Conservation (phyloP, 92 coral and sea anemone species). For the Porites divaricata region DNA sequence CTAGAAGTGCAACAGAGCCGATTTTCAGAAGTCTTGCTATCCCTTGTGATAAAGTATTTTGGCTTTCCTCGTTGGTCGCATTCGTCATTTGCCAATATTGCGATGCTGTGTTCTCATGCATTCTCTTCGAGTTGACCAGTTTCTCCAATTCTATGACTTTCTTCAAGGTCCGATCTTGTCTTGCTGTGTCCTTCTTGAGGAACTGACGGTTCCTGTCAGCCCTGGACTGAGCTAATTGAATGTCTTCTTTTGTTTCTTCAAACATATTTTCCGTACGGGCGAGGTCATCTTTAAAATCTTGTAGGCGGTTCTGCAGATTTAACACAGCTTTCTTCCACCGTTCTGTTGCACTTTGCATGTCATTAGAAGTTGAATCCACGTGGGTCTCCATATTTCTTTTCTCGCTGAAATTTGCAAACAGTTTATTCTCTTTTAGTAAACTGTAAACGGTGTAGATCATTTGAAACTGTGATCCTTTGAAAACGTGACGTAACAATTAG, state of each 20-base stretch:
- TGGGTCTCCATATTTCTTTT: background rate
- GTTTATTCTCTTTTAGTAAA: no score
- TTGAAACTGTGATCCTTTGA: no score
- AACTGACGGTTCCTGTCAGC: background rate
- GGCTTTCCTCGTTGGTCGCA: background rate
- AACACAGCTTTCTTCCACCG: background rate
- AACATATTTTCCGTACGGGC: background rate
- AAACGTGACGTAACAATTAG: no score
- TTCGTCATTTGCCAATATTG: background rate
- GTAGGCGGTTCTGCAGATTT: background rate
- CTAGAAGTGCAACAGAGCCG: background rate
- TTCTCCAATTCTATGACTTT: background rate
- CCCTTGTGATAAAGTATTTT: background rate
- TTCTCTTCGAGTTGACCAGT: background rate
- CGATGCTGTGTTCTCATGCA: background rate
- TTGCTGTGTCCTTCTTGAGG: background rate
- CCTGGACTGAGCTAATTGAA: background rate
- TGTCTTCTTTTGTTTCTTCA: background rate
- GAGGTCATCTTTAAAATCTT: background rate
- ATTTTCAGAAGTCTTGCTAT: background rate
- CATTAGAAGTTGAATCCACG: background rate
- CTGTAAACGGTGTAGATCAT: no score
- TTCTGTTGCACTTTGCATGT: background rate
- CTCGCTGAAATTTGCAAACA: background rate
- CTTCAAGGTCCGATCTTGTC: background rate